Percentiles rank a stretch among this genome's conserved stretches.
Evolutionary conservation across 2,888 invertebrate genomes (phyloP).

Genomic region (Micropterix aruncella): DNA sequence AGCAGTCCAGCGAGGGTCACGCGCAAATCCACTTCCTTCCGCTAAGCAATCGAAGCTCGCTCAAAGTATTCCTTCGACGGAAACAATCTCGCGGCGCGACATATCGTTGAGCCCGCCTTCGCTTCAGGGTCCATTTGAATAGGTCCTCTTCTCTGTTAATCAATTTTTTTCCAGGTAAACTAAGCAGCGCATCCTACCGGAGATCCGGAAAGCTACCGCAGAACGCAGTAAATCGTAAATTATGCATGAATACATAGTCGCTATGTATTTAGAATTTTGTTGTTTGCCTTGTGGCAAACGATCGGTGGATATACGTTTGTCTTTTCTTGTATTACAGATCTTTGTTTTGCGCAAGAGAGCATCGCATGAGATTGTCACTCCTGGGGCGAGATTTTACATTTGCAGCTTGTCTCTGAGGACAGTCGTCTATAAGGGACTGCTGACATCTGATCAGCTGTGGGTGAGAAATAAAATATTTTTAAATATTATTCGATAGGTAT

Average conservation of each 20-base stretch:
- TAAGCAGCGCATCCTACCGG: background rate
- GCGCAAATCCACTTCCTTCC: no score
- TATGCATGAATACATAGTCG: no score
- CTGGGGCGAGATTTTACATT: conserved; percentile 86
- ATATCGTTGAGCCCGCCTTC: no score
- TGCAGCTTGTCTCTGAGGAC: conserved; percentile 85
- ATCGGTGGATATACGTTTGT: background rate
- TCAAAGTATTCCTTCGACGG: no score
- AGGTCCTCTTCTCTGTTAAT: background rate
- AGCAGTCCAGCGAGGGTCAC: background rate
- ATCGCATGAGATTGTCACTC: conserved; percentile 74
- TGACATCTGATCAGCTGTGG: conserved; percentile 92
- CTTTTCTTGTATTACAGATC: conserved; percentile 41
- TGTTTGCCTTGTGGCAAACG: background rate
- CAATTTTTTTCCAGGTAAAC: background rate
- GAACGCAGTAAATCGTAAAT: background rate
- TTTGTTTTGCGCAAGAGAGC: conserved; percentile 90
- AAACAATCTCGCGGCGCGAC: no score
- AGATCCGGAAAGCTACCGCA: background rate
- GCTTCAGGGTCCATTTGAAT: background rate
- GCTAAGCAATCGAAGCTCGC: no score
- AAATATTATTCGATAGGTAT: background rate
- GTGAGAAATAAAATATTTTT: conserved; percentile 21
- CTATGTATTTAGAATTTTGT: background rate
- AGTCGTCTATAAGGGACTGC: conserved; percentile 94